Evolutionary conservation across 2,888 invertebrate genomes (phyloP).

Genomic region (Cheiracanthium punctorium): DNA sequence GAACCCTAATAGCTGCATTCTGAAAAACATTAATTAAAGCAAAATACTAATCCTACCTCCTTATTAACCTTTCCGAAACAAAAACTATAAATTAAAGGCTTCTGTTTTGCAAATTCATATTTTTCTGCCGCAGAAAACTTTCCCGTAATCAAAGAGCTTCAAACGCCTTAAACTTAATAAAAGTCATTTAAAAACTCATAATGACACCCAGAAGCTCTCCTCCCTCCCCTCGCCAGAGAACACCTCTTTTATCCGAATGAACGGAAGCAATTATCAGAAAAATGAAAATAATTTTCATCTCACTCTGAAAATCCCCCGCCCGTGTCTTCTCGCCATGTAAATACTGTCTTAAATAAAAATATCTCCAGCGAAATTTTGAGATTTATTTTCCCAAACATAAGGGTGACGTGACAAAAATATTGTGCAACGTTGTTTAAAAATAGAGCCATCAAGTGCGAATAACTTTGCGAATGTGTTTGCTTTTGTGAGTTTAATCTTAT

Average conservation of each 20-base stretch:
- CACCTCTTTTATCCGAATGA: neutral
- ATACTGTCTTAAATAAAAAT: slow-evolving; percentile 4
- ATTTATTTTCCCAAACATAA: slow-evolving; percentile 4
- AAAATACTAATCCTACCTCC: too few species aligned
- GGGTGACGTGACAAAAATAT: slow-evolving; percentile 6
- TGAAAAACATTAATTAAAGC: too few species aligned
- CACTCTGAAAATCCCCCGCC: neutral
- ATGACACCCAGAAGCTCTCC: neutral
- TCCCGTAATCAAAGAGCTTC: too few species aligned
- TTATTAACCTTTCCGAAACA: too few species aligned
- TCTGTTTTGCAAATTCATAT: too few species aligned
- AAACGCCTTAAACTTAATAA: too few species aligned
- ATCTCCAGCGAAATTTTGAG: slow-evolving; percentile 4
- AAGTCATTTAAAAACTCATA: neutral
- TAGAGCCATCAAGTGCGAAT: slow-evolving; percentile 15
- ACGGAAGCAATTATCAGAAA: slow-evolving; percentile 8
- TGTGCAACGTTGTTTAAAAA: slow-evolving; percentile 10
- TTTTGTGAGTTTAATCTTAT: slow-evolving; percentile 6
- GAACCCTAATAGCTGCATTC: too few species aligned
- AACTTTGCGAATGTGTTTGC: slow-evolving; percentile 13
- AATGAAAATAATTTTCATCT: slow-evolving; percentile 4
- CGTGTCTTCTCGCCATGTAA: neutral
- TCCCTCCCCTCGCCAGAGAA: neutral
- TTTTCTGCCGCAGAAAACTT: too few species aligned
- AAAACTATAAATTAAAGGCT: too few species aligned